phyloP scores from a whole-genome alignment of 1,140 invertebrate genomes.

The Pomacea maculata region DNA sequence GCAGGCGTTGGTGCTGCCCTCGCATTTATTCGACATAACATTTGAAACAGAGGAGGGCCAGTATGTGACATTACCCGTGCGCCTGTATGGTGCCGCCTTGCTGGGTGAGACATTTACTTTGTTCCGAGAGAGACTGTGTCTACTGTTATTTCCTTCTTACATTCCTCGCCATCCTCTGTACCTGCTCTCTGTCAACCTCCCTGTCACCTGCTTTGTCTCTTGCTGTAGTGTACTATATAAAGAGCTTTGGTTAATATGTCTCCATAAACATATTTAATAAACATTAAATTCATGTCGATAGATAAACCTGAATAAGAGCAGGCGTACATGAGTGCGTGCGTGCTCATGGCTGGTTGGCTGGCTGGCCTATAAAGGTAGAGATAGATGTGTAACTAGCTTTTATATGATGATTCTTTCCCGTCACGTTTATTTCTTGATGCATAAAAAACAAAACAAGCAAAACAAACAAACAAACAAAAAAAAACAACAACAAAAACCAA shows the following conservation, averaged over 20 bases:
- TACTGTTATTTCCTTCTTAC: slow-evolving; percentile 5
- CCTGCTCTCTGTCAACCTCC: slow-evolving; percentile 6
- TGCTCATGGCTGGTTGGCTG: too few relatives aligned
- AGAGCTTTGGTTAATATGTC: not conserved
- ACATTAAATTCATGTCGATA: not conserved
- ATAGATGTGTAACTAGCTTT: too few relatives aligned
- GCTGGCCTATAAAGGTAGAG: too few relatives aligned
- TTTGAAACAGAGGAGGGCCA: slow-evolving; percentile 40
- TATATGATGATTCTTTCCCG: too few relatives aligned
- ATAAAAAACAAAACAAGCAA: too few relatives aligned
- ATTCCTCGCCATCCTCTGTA: slow-evolving; percentile 6
- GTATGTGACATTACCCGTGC: slow-evolving; percentile 42
- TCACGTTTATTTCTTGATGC: too few relatives aligned
- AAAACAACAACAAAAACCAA: too few relatives aligned
- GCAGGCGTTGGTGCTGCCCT: slow-evolving; percentile 50
- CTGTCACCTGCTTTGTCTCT: not conserved
- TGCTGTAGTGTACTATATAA: not conserved
- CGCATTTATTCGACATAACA: slow-evolving; percentile 46
- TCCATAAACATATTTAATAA: not conserved
- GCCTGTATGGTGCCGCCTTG: slow-evolving; percentile 55
- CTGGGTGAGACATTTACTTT: slow-evolving; percentile 51
- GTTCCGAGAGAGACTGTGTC: too few relatives aligned
- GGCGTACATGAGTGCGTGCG: too few relatives aligned
- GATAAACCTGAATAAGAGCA: too few relatives aligned
- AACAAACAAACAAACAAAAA: too few relatives aligned